Percentiles rank a stretch among this genome's conserved stretches.
Conservation (phyloP, 2,888 invertebrate species). For the Trissoscelio sp. region DNA sequence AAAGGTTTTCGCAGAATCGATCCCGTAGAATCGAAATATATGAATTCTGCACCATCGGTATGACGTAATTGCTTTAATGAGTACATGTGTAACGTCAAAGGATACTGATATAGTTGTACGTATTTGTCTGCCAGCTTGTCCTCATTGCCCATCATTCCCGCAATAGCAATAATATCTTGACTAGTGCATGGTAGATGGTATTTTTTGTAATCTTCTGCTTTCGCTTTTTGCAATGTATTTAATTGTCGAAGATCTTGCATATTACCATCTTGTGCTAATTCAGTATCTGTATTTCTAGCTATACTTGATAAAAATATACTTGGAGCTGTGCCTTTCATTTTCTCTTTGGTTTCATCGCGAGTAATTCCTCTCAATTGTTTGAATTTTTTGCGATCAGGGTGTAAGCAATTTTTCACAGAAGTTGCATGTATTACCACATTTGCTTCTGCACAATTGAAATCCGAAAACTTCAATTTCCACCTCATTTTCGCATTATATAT, state of each 20-base stretch:
- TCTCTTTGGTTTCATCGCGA: no score
- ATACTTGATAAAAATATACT: no score
- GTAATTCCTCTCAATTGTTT: no score
- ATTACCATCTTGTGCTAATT: slow-evolving; percentile 5
- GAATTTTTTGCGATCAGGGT: no score
- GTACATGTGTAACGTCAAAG: background rate
- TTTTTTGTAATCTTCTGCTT: background rate
- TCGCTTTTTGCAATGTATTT: background rate
- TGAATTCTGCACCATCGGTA: background rate
- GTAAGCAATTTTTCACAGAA: no score
- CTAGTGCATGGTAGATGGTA: no score
- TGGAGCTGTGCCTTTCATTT: no score
- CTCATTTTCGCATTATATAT: no score
- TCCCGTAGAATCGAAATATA: slow-evolving; percentile 32
- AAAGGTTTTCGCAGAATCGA: slow-evolving; percentile 16
- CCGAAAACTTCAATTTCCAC: no score
- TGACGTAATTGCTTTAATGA: background rate
- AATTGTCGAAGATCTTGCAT: background rate
- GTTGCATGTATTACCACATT: no score
- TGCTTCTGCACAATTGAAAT: no score
- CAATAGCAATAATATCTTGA: background rate
- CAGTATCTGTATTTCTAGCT: background rate
- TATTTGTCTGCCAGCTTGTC: background rate
- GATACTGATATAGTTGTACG: background rate
- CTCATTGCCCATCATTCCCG: background rate